A percentile compares a stretch with the other conserved stretches of the same genome.
These are phyloP conservation scores for Polyommatus icarus DNA, from an alignment of 2,888 invertebrate genomes.

Conservation along the genomic window DNA sequence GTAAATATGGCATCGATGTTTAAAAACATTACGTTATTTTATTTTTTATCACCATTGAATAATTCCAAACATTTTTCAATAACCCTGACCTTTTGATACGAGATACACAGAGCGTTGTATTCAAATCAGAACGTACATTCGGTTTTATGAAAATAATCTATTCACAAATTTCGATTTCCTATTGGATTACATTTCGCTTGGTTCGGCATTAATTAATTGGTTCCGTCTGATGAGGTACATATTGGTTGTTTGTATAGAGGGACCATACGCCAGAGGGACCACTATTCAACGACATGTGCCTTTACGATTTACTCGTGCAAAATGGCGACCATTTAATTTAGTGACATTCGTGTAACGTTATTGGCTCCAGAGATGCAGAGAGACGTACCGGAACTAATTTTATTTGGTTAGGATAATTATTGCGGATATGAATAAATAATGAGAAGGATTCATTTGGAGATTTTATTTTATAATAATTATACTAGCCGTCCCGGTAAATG, in stretches of 20 bases:
- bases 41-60: not conserved
- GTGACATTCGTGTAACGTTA: not conserved
- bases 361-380: too few relatives aligned
- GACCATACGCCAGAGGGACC: not conserved
- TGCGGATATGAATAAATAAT: too few relatives aligned
- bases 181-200: not conserved
- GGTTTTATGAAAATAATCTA: not conserved
- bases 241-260: not conserved
- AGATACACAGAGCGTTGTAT: not conserved
- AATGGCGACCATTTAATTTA: not conserved
- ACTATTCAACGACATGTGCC: not conserved
- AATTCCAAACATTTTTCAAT: too few relatives aligned
- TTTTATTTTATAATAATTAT: too few relatives aligned
- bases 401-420: too few relatives aligned
- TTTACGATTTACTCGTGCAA: constrained; percentile 10
- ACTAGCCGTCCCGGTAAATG: too few relatives aligned
- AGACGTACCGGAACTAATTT: too few relatives aligned
- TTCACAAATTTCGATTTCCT: constrained; percentile 1
- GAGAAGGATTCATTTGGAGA: too few relatives aligned
- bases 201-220: not conserved
- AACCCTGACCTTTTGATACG: not conserved
- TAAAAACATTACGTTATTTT: not conserved
- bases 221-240: not conserved
- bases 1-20: not conserved
- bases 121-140: not conserved